These are phyloP conservation scores for Gopherus flavomarginatus DNA, from an alignment of 2,113 vertebrate species.

Conservation along the genomic window DNA sequence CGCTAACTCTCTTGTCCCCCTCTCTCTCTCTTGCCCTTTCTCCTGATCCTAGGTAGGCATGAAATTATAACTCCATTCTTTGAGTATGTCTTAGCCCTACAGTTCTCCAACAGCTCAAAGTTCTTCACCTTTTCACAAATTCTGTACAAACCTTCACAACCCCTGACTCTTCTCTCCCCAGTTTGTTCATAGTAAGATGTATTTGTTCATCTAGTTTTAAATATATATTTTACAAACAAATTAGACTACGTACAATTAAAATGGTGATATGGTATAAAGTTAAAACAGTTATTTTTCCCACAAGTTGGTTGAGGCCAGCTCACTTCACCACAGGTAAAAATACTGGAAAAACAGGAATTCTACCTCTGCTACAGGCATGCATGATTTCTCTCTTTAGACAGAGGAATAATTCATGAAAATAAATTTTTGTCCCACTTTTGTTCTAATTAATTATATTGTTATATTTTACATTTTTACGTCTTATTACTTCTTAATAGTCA, in stretches of 20 bases:
- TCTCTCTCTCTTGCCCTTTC: not conserved
- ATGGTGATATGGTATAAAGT: not conserved
- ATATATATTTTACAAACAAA: not conserved
- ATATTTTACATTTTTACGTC: not conserved
- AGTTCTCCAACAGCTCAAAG: not conserved
- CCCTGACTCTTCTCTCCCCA: not conserved
- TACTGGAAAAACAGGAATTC: not conserved
- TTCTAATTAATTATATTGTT: not conserved
- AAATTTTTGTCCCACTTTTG: not conserved
- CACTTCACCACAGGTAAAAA: not conserved
- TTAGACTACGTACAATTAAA: not conserved
- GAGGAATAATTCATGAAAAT: not conserved
- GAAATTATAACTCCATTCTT: fast-evolving
- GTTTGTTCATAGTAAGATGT: not conserved
- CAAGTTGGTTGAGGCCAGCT: not conserved
- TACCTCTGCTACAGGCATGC: not conserved
- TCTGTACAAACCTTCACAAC: not conserved
- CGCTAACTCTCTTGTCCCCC: not conserved
- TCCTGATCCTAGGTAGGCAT: not conserved
- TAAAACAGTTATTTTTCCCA: not conserved
- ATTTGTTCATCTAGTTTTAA: not conserved
- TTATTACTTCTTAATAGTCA: not conserved
- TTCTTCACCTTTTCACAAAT: not conserved
- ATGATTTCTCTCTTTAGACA: not conserved
- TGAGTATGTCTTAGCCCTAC: not conserved